phyloP scores from a whole-genome alignment of 1,140 invertebrate genomes.

The Brachionus paranguensis region DNA sequence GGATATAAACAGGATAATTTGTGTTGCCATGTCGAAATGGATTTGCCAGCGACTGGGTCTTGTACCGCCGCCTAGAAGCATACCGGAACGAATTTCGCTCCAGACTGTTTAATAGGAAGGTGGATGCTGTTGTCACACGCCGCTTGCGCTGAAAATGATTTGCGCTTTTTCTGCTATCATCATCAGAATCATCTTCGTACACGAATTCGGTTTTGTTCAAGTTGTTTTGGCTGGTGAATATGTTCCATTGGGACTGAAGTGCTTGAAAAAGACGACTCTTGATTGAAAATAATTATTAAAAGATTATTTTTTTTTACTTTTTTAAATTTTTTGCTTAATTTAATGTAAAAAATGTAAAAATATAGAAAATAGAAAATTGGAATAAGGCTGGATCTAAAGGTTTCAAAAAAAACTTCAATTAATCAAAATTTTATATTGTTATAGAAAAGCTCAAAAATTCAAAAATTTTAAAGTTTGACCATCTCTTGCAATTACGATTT shows the following conservation, averaged over 20 bases:
- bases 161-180: neutral
- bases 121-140: neutral
- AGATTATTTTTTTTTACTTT: too few species aligned
- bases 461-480: too few species aligned
- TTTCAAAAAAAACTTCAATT: too few species aligned
- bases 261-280: constrained; percentile 32
- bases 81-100: constrained; percentile 31
- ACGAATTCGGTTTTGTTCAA: neutral
- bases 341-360: too few species aligned
- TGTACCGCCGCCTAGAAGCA: constrained; percentile 22
- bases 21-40: constrained; percentile 23
- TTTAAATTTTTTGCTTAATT: too few species aligned
- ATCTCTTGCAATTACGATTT: too few species aligned
- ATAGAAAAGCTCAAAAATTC: too few species aligned
- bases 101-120: constrained; percentile 1
- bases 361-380: too few species aligned
- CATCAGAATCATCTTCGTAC: neutral
- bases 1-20: constrained; percentile 36
- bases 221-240: constrained; percentile 23
- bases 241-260: constrained; percentile 36
- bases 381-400: too few species aligned
- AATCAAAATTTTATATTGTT: too few species aligned
- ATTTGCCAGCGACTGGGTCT: constrained; percentile 32
- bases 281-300: neutral
- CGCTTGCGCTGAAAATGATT: constrained; percentile 1